Percentiles rank a stretch among this genome's conserved stretches.
Conservation (phyloP, 2,888 invertebrate genomes). For the Tridacna crocea region DNA sequence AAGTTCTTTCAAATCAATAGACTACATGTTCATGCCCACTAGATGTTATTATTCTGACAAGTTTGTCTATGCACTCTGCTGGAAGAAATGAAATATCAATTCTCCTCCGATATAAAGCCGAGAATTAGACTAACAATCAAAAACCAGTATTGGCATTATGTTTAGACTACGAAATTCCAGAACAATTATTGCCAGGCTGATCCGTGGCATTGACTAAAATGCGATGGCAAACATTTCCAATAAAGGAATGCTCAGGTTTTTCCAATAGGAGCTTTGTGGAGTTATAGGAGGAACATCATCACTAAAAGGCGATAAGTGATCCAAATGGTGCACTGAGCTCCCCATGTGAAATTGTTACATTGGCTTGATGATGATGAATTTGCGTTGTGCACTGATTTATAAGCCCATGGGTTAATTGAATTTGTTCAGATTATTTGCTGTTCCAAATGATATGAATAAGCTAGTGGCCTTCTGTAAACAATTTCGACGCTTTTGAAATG, state of each 20-base stretch:
- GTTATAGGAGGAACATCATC: too few species aligned
- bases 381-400: too few species aligned
- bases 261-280: neutral
- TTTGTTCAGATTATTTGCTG: too few species aligned
- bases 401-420: too few species aligned
- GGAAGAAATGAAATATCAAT: conserved; percentile 19
- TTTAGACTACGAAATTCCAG: neutral
- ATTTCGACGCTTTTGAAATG: too few species aligned
- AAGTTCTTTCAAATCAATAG: conserved; percentile 12
- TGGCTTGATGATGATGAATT: too few species aligned
- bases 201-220: neutral
- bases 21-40: conserved; percentile 13
- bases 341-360: too few species aligned
- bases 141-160: neutral
- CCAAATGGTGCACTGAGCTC: too few species aligned
- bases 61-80: neutral
- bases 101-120: neutral
- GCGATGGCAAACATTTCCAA: neutral
- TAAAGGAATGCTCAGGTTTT: neutral
- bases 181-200: neutral
- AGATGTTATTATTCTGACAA: conserved; percentile 6
- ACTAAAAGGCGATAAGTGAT: too few species aligned
- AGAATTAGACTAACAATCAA: neutral
- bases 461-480: too few species aligned
- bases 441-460: too few species aligned